Conservation (phyloP, 2,888 invertebrate species). For the Leptinotarsa peninsularis region DNA sequence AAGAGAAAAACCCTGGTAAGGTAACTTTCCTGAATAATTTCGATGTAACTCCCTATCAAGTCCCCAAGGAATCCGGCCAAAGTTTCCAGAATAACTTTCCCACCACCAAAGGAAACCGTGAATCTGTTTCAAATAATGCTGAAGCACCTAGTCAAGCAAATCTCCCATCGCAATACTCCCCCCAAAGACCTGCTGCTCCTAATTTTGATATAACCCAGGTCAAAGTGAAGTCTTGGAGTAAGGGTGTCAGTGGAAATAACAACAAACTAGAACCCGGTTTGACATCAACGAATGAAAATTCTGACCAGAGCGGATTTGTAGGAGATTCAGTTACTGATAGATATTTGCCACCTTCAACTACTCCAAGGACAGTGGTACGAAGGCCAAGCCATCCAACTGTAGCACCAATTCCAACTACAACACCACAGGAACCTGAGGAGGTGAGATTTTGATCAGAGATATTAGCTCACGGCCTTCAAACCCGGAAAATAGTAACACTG, state of each 20-base stretch:
- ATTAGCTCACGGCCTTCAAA: too few species aligned
- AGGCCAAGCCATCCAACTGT: constrained; percentile 10
- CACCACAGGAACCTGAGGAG: constrained; percentile 15
- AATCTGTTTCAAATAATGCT: neutral
- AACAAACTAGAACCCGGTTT: constrained; percentile 10
- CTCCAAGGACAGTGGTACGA: constrained; percentile 13
- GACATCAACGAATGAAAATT: neutral
- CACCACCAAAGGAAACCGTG: neutral
- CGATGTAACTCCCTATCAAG: constrained; percentile 13
- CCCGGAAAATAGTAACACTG: too few species aligned
- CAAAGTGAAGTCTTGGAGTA: constrained; percentile 33
- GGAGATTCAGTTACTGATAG: constrained; percentile 30
- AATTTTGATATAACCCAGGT: constrained; percentile 41
- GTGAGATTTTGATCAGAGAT: neutral
- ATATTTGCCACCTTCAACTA: constrained; percentile 40
- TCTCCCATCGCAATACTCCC: neutral
- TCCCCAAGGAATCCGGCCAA: neutral
- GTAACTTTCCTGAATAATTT: constrained; percentile 12
- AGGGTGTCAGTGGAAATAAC: constrained; percentile 22
- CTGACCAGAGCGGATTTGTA: constrained; percentile 2
- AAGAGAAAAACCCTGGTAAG: too few species aligned
- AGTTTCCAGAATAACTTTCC: neutral
- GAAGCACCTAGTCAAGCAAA: neutral
- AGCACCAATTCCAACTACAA: constrained; percentile 19
- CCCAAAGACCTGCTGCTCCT: neutral